phyloP scores from a whole-genome alignment of 2,113 vertebrate genomes.

The Hepsetus odoe region DNA sequence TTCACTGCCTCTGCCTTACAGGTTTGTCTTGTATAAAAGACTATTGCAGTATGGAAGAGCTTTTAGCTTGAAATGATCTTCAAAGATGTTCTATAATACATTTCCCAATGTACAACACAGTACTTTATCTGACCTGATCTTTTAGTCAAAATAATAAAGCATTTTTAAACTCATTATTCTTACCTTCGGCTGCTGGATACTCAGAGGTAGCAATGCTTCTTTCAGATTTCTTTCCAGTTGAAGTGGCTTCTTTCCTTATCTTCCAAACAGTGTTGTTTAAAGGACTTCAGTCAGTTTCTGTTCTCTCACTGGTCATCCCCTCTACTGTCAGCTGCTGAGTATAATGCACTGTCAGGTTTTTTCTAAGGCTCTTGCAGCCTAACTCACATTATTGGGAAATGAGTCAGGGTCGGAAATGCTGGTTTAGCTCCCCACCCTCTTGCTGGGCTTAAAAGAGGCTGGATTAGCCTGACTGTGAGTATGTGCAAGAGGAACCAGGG shows the following conservation, averaged over 20 bases:
- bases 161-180: neutral
- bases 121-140: neutral
- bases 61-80: neutral
- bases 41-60: neutral
- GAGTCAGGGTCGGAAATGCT: too few relatives aligned
- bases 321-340: neutral
- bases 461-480: too few relatives aligned
- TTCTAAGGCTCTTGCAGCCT: too few relatives aligned
- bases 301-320: neutral
- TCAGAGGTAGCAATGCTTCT: neutral
- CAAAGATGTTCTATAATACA: neutral
- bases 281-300: too few relatives aligned
- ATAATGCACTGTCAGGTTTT: constrained; percentile 8
- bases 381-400: too few relatives aligned
- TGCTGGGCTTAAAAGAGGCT: too few relatives aligned
- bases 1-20: neutral
- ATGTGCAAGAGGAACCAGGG: too few relatives aligned
- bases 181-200: neutral
- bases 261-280: neutral
- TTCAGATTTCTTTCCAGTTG: neutral
- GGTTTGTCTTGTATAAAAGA: constrained; percentile 38
- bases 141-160: too few relatives aligned
- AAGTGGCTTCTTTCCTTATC: neutral
- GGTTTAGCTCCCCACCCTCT: too few relatives aligned
- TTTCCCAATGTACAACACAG: neutral